Base-by-base conservation (phyloP, 2,113 vertebrate species). In the Menura novaehollandiae region DNA sequence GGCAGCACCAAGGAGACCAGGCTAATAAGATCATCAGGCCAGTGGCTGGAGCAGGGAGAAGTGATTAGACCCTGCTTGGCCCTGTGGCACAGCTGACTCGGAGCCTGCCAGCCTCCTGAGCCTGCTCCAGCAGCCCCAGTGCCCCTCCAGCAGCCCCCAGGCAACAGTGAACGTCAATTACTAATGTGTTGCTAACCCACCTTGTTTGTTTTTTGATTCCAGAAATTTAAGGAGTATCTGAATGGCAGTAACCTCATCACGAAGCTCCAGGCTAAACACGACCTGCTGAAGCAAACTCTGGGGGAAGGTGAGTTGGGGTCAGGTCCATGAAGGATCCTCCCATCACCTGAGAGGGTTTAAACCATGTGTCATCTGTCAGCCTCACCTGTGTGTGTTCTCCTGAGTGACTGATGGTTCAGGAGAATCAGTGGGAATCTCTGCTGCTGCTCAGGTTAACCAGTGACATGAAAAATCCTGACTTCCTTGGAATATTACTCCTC, bases 201-300 rank as follows among this genome's bases (percentile, higher is more conserved):
- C 35, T n/a, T 41, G 9, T 86, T 60, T 91, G 59, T 60, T 87
- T 79, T 96, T 71, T 94, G 27, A 88, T 93, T 98, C 21, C 98
- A 99, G 99, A 99, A 99, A 98, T 99, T 99, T 95, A 99, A 99
- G 87, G 99, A 99, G 90, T 99, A 99, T 93, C 97, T 99, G 97
- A 99, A 99, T 43, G 99, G 99, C 96, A 99, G 99, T 93, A 99
- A 99, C 96, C 99, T 99, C 69, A 99, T 99, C 97, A 98, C 99
- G 7, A 99, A 99, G 97, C 98, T 99, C 28, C 99, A 99, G 97
- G 99, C 99, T 93, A 99, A 99, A 95, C 99, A 99, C 2, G 99
- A 99, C 97, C 98, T 99, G 89, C 98, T 99, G 96, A 99, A 99
- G 97, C 99, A 99, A 97, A 99, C 99, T 3, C 97, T 99, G 12